Evolutionary conservation across 2,888 invertebrate genomes (phyloP), one percentile per base, ranked within the genome.

Genomic region (Pseudanteris insignis): DNA sequence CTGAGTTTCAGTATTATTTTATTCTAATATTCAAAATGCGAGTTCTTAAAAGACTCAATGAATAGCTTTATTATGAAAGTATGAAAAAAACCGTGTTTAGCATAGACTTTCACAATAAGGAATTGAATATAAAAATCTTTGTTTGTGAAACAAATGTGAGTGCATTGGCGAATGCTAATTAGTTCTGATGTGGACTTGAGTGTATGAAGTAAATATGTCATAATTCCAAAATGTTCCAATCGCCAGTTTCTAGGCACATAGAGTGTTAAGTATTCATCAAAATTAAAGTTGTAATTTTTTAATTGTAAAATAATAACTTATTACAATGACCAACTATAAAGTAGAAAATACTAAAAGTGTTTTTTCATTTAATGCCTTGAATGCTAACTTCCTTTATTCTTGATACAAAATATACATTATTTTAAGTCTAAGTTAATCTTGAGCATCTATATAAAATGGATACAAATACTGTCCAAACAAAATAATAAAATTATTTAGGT

Each of bases 251-350:
- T n/a, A n/a, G n/a, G n/a, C n/a, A n/a, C n/a, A n/a, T n/a, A n/a
- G n/a, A n/a, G 14, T 60, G 47, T 60, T 53, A 60, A 53, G 29
- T 30, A 14, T 53, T 48, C 24, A 58, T 38, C 38, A 21, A 10
- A 38, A 43, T 59, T 53, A 37, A 41, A 53, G 36, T 41, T 53
- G 44, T 53, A 26, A 34, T 41, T 59, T 57, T 59, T 47, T 59
- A 46, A 53, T 59, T 59, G 46, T 51, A 59, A 53, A 59, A 51
- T n/a, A n/a, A 59, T 59, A 59, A 59, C 53, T 53, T 47, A 59
- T 53, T 59, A 53, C 40, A 53, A 47, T 8, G 24, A 59, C 36
- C 36, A 24, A 51, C 11, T 46, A 59, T 40, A 46, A 59, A 44
- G 44, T 51, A 58, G 50, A 29, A 28, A 36, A 40, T 24, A 28